phyloP scores from a whole-genome alignment of 2,888 invertebrate genomes.

The Coleophora deauratella region DNA sequence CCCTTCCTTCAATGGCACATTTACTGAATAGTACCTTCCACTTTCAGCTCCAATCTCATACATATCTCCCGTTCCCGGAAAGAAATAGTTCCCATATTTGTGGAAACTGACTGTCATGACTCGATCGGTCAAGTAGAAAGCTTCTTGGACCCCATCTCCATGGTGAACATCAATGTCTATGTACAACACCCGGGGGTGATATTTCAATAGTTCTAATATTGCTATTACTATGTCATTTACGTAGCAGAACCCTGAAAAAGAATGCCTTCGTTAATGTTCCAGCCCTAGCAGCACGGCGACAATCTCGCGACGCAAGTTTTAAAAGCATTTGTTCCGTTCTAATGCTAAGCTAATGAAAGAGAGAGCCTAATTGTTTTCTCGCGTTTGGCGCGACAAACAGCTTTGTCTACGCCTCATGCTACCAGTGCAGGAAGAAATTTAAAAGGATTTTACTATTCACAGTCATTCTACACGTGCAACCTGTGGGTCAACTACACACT shows the following conservation, averaged over 20 bases:
- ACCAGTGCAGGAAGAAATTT: too few species aligned
- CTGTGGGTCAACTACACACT: too few species aligned
- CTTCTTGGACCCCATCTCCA: constrained; percentile 97
- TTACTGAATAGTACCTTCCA: constrained; percentile 97
- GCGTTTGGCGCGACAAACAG: too few species aligned
- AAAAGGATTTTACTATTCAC: background rate
- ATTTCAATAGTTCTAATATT: constrained; percentile 94
- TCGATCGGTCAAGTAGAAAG: constrained; percentile 96
- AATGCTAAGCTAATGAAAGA: too few species aligned
- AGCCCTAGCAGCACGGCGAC: too few species aligned
- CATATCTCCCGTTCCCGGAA: constrained; percentile 99
- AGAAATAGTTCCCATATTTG: constrained; percentile 98
- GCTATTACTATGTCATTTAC: constrained; percentile 99
- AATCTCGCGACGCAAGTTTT: too few species aligned
- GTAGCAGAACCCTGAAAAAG: constrained; percentile 90
- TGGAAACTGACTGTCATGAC: constrained; percentile 99
- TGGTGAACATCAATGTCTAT: constrained; percentile 99
- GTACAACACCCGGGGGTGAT: constrained; percentile 95
- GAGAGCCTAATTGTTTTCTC: too few species aligned
- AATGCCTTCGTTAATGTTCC: background rate
- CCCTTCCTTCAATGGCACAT: constrained; percentile 98
- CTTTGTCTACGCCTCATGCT: too few species aligned
- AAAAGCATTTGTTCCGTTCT: too few species aligned
- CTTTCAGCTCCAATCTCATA: constrained; percentile 97
- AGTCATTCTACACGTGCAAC: too few species aligned